Base-by-base conservation (phyloP, 2,113 vertebrate species). In the Potamarius usumacintae region DNA sequence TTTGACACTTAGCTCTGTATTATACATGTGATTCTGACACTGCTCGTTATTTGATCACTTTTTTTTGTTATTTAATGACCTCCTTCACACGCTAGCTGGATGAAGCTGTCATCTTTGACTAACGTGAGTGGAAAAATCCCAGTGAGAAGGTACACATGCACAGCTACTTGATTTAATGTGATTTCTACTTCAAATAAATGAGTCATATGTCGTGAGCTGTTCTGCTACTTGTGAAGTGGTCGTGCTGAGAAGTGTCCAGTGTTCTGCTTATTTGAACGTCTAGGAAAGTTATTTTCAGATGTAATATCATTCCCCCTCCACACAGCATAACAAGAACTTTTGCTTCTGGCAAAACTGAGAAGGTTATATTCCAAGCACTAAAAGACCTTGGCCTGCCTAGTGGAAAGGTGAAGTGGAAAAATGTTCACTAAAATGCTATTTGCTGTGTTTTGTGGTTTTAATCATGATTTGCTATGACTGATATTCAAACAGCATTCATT, bases 261-360 rank as follows among this genome's bases (percentile, higher is more conserved):
- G 25, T 81, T 69, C 65, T 20, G 25, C 5, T 27, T 63, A 11
- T 86, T 20, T 12, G 2, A 77, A 65, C 27, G 6, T 78, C 42
- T 48, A 83, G 34, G 48, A 69, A 27, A 63, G 55, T 72, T 84
- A 15, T 81, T 86, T 86, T 76, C 14, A 69, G 83, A 81, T n/a
- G 4, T 84, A 52, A 71, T 85, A 53, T 11, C 10, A 0, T 62
- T 65, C 7, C 55, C 15, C 18, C 27, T 25, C 25, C n/a, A 5
- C 90, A 20, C 90, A 99, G 98, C 92, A 99, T 99, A 91, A 99
- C 98, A 79, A 96, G 98, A 93, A 99, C 98, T 1, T 99, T 99
- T 95, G 98, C 98, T 7, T 99, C 98, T 27, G 98, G 98, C 84
- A 99, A 99, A 95, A 99, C 98, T 15, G 98, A 99, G 94, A 99